Conservation (phyloP, 1,140 invertebrate species). For the Theocolax elegans region DNA sequence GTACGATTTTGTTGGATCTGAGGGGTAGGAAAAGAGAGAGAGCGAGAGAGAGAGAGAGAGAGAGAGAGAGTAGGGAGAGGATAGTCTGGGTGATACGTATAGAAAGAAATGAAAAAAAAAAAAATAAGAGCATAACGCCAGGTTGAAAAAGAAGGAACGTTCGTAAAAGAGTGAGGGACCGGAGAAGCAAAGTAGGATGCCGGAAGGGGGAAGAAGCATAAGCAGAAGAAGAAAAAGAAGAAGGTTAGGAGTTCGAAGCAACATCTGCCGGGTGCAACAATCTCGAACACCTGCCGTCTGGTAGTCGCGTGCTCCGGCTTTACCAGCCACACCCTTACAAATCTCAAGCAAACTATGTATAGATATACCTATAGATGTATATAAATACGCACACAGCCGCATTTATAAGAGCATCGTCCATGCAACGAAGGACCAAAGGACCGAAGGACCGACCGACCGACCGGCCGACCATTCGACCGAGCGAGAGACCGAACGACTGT, state of each 20-base stretch:
- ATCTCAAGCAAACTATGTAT: neutral
- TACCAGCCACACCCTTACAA: no score
- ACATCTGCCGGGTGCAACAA: conserved; percentile 62
- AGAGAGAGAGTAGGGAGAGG: neutral
- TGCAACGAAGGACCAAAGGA: no score
- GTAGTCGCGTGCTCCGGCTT: conserved; percentile 57
- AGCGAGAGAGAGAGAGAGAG: conserved; percentile 10
- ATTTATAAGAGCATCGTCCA: no score
- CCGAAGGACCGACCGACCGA: no score
- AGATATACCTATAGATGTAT: neutral
- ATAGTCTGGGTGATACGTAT: no score
- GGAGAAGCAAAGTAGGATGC: conserved; percentile 30
- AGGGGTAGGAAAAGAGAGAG: conserved; percentile 26
- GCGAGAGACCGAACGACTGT: no score
- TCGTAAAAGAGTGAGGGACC: conserved; percentile 34
- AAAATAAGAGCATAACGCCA: neutral
- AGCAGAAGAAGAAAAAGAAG: no score
- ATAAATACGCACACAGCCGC: neutral
- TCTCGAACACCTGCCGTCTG: conserved; percentile 47
- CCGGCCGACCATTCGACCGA: no score
- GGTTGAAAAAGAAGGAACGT: conserved; percentile 12
- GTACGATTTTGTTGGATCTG: no score
- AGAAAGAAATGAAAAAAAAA: conserved; percentile 7
- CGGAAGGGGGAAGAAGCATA: conserved; percentile 36
- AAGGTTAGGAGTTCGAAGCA: conserved; percentile 48